Evolutionary conservation across 2,888 invertebrate genomes (phyloP), one percentile per base, ranked within the genome.

Genomic region (Andrena bucephala): DNA sequence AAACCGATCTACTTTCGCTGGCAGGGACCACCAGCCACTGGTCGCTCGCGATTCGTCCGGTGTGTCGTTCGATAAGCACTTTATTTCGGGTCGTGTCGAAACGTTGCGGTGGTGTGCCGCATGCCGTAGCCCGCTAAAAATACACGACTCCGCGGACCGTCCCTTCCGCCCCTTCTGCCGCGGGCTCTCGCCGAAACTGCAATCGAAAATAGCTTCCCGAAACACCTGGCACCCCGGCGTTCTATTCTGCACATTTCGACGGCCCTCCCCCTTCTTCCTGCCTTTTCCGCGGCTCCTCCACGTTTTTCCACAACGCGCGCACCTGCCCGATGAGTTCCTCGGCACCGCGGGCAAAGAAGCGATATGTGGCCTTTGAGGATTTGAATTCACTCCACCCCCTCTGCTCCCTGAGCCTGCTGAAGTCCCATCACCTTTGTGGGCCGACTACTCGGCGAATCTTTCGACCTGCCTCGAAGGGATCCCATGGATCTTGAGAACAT

Each of bases 81-180:
- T 92, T 91, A 92, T 91, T 92, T 92, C 88, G 88, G 89, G 85
- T 89, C 78, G 87, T 92, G 91, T 92, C 90, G 92, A 92, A 92
- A 92, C 89, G 85, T 89, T 87, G 91, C 91, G 89, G 90, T 90
- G 92, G 90, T 91, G 89, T 81, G 85, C 87, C 90, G 90, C 89
- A 90, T 92, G 92, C 91, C 91, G 90, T 87, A 89, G 85, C 84
- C 80, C 84, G 81, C 92, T 91, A 92, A 92, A 93, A 93, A 93
- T 93, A 93, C 85, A 83, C 87, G 76, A 85, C 90, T 85, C 87
- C 83, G 87, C 78, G 70, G 77, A 75, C 62, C 76, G 27, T 54
- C 77, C 84, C 81, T 77, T 66, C 50, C 77, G 76, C 75, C 82
- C 77, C 71, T 84, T 77, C 70, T 84, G 76, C 66, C 79, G 31